Conservation (phyloP, 1,140 invertebrate species). For the Drosophila parabipectinata region DNA sequence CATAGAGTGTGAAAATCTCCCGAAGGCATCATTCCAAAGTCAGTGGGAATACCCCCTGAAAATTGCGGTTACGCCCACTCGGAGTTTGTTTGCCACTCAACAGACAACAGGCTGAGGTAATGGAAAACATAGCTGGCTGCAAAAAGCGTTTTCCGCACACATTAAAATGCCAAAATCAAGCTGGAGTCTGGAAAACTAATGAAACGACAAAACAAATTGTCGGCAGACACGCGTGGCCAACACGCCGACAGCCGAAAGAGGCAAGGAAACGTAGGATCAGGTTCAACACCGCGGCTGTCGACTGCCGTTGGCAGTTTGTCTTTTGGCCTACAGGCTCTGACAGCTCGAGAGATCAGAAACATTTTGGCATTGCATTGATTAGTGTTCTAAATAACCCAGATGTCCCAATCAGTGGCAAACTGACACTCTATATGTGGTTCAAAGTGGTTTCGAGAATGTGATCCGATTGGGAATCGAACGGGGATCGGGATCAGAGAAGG, state of each 20-base stretch:
- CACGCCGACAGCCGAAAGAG: conserved; percentile 38
- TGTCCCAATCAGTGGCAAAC: conserved; percentile 57
- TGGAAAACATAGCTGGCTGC: conserved; percentile 27
- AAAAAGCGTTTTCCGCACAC: conserved; percentile 39
- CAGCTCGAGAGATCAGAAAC: conserved; percentile 53
- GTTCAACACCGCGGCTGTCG: conserved; percentile 44
- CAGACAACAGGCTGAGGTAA: conserved; percentile 15
- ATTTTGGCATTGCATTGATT: conserved; percentile 72
- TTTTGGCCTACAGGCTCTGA: conserved; percentile 28
- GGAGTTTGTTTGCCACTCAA: conserved; percentile 16
- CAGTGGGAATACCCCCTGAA: conserved; percentile 21
- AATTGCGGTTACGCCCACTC: conserved; percentile 38
- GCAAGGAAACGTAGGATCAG: conserved; percentile 46
- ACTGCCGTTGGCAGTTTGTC: conserved; percentile 64
- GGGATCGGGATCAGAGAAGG: conserved; percentile 42
- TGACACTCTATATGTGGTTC: conserved; percentile 65
- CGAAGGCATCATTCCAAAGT: neutral
- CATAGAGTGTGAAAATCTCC: conserved; percentile 54
- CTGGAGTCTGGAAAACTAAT: conserved; percentile 39
- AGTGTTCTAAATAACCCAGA: conserved; percentile 71
- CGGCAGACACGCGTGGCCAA: conserved; percentile 62
- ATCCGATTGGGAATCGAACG: conserved; percentile 4
- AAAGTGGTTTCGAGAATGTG: conserved; percentile 38
- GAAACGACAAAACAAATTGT: conserved; percentile 76
- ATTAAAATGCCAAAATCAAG: conserved; percentile 41